These are phyloP conservation scores for Andrena praecox DNA, from an alignment of 2,888 invertebrate species.

Conservation along the genomic window DNA sequence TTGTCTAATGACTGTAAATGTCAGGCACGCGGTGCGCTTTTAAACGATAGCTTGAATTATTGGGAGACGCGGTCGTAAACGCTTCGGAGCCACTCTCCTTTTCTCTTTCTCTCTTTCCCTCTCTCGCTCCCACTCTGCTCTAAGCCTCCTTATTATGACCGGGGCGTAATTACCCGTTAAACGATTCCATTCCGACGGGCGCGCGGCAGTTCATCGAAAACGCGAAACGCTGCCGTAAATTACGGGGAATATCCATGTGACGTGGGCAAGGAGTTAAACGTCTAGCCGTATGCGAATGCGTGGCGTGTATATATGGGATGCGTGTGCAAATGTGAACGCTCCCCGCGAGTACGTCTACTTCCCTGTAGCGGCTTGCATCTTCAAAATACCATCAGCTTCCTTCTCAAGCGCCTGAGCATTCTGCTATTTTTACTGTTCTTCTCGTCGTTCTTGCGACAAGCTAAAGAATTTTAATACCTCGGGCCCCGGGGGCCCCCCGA, in stretches of 20 bases:
- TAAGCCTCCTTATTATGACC: conserved; percentile 35
- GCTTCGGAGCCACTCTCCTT: conserved; percentile 7
- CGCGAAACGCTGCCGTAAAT: conserved; percentile 53
- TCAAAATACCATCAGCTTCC: neutral
- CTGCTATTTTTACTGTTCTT: neutral
- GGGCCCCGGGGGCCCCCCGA: neutral
- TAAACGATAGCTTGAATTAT: conserved; percentile 39
- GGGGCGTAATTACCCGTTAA: conserved; percentile 50
- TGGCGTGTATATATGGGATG: conserved; percentile 44
- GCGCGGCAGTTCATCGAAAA: conserved; percentile 51
- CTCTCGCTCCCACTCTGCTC: neutral
- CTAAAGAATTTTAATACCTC: too few species aligned
- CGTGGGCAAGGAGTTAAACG: conserved; percentile 81
- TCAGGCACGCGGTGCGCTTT: conserved; percentile 34
- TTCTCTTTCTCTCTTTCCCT: too few species aligned
- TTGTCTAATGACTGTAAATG: conserved; percentile 17
- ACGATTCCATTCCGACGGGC: conserved; percentile 48
- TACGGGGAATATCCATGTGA: conserved; percentile 71
- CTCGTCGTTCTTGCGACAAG: too few species aligned
- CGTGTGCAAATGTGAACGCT: conserved; percentile 39
- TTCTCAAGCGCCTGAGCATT: neutral
- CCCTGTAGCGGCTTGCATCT: neutral
- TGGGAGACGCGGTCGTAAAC: conserved; percentile 32
- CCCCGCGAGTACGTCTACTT: conserved; percentile 25
- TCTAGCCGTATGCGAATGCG: conserved; percentile 69